Percentiles rank a stretch among this genome's conserved stretches.
Evolutionary conservation across 2,113 vertebrate species (phyloP).

Genomic region (Chionomys nivalis): DNA sequence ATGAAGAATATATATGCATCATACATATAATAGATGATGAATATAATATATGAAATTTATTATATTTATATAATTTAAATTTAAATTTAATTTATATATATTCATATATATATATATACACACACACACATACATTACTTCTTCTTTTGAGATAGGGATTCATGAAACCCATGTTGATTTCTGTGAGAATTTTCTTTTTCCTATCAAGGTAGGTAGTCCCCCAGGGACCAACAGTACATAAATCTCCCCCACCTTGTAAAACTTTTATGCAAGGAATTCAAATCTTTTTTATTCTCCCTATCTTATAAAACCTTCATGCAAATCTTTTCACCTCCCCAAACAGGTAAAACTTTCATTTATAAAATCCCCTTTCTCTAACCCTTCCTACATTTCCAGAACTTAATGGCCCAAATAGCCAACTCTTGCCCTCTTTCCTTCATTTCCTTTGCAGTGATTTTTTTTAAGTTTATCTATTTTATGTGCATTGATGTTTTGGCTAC

Average conservation of each 20-base stretch:
- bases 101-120: neutral
- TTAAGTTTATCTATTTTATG: neutral
- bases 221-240: neutral
- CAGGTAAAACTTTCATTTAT: neutral
- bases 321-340: neutral
- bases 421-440: too few species aligned
- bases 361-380: neutral
- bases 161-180: neutral
- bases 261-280: neutral
- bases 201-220: neutral
- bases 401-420: neutral
- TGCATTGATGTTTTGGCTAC: neutral
- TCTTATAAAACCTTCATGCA: neutral
- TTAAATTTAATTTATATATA: neutral
- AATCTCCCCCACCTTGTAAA: neutral
- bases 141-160: neutral
- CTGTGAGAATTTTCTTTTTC: neutral
- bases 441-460: neutral
- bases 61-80: too few species aligned
- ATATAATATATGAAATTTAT: too few species aligned
- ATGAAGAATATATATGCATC: too few species aligned
- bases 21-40: neutral
- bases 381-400: neutral
- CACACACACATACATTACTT: neutral
- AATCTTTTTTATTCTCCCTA: neutral